These are phyloP conservation scores for Cariama cristata DNA, from an alignment of 2,113 vertebrate species.

Conservation along the genomic window DNA sequence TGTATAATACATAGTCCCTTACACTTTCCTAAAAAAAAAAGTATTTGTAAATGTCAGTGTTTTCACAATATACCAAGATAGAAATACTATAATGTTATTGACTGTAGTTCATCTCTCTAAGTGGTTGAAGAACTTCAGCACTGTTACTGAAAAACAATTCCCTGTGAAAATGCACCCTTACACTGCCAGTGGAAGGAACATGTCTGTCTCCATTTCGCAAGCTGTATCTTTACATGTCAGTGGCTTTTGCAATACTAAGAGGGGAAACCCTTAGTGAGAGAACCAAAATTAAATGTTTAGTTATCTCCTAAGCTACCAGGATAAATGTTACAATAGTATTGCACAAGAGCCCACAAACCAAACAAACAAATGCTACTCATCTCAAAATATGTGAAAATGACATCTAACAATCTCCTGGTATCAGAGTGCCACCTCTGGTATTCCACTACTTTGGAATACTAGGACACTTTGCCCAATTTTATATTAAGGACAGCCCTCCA, in stretches of 20 bases:
- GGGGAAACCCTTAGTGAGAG: neutral
- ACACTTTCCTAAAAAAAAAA: neutral
- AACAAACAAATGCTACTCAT: neutral
- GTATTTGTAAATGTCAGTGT: neutral
- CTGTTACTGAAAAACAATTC: neutral
- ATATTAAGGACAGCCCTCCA: neutral
- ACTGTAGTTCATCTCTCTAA: neutral
- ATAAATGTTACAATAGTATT: neutral
- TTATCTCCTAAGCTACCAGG: neutral
- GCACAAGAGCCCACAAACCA: neutral
- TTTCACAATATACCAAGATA: neutral
- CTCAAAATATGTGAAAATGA: neutral
- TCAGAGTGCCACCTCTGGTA: neutral
- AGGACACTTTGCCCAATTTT: neutral
- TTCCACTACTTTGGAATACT: neutral
- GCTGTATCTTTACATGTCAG: neutral
- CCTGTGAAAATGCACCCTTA: neutral
- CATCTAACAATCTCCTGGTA: neutral
- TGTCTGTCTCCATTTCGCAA: neutral
- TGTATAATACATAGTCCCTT: neutral
- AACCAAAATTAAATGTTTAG: neutral
- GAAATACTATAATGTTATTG: neutral
- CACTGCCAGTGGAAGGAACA: neutral
- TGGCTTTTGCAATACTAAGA: neutral
- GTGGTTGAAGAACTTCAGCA: neutral